Conservation (phyloP, 2,113 vertebrate genomes). For the Lethenteron camtschaticum region DNA sequence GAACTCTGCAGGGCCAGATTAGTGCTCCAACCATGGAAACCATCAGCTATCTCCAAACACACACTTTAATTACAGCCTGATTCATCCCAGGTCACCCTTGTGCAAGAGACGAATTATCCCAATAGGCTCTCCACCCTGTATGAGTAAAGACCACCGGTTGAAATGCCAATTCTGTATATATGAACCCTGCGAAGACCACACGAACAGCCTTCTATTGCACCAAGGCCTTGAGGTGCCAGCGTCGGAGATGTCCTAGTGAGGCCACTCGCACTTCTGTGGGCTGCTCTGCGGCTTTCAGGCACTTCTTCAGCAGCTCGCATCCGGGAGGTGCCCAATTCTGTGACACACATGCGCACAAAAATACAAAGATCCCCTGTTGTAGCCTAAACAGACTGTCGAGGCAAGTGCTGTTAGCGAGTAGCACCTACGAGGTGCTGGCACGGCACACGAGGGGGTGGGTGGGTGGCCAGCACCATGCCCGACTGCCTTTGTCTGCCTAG, state of each 20-base stretch:
- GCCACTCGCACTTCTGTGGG: constrained; percentile 62
- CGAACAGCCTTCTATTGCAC: no score
- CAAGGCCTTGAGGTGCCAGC: no score
- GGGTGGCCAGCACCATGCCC: background rate
- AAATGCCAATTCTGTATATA: no score
- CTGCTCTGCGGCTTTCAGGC: constrained; percentile 36
- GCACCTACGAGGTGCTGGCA: background rate
- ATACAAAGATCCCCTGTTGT: constrained; percentile 10
- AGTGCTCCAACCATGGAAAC: no score
- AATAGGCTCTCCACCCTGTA: no score
- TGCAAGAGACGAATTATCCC: no score
- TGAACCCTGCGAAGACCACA: no score
- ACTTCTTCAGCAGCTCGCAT: constrained; percentile 65
- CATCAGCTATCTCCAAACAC: no score
- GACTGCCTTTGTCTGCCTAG: background rate
- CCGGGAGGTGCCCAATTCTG: constrained; percentile 90
- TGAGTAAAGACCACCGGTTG: no score
- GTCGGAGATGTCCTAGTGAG: constrained; percentile 29
- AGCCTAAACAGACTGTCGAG: constrained; percentile 4
- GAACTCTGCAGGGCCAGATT: no score
- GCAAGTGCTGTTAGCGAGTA: background rate
- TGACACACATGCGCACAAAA: constrained; percentile 9
- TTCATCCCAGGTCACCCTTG: no score
- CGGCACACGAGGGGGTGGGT: constrained; percentile 11
- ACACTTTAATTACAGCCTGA: no score